These are phyloP conservation scores for Varanus komodoensis DNA, from an alignment of 2,113 vertebrate genomes.

Conservation along the genomic window DNA sequence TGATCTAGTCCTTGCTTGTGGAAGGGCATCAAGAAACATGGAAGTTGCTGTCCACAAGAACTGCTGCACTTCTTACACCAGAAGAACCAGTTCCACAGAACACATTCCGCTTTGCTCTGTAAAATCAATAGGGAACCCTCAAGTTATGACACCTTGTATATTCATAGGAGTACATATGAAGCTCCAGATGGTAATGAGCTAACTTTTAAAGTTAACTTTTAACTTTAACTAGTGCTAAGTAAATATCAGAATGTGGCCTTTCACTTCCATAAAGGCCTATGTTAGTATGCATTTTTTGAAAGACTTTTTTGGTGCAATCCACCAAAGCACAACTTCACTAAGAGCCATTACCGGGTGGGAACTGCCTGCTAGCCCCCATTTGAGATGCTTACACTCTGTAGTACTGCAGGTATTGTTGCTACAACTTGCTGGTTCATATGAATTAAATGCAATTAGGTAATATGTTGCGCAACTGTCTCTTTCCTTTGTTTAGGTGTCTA, in stretches of 20 bases:
- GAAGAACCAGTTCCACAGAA: neutral
- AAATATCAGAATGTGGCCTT: neutral
- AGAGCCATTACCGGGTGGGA: neutral
- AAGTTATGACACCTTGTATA: neutral
- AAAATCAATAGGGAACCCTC: neutral
- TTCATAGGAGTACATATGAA: neutral
- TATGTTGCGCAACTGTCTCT: constrained; percentile 50
- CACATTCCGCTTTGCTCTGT: neutral
- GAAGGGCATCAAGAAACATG: neutral
- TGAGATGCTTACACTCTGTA: too few relatives aligned
- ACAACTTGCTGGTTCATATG: neutral
- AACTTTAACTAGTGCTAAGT: neutral
- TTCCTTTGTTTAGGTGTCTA: constrained; percentile 81
- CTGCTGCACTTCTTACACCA: neutral
- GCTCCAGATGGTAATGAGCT: neutral
- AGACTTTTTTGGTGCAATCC: neutral
- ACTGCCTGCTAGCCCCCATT: neutral
- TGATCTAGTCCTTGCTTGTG: neutral
- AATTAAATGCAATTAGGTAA: constrained; percentile 1
- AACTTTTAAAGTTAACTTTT: too few relatives aligned
- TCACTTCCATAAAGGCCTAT: neutral
- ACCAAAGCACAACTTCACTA: too few relatives aligned
- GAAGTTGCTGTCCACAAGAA: neutral
- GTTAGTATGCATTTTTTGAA: neutral
- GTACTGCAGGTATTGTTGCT: neutral